A percentile compares a stretch with the other conserved stretches of the same genome.
These are phyloP conservation scores for Emydocephalus ijimae DNA, from an alignment of 2,113 vertebrate genomes.

Conservation along the genomic window DNA sequence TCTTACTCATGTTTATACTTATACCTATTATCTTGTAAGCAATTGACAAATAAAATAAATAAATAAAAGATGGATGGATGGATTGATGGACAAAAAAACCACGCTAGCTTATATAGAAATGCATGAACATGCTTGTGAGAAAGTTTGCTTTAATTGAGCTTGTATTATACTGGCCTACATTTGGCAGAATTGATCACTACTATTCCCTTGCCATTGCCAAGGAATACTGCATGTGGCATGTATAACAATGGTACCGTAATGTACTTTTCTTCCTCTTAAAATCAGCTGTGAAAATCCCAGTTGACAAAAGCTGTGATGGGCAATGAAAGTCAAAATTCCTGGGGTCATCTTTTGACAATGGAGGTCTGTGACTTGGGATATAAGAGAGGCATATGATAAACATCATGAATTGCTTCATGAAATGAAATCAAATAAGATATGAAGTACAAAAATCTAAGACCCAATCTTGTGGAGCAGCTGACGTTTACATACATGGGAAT, in stretches of 20 bases:
- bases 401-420: neutral
- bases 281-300: neutral
- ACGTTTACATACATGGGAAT: neutral
- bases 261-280: neutral
- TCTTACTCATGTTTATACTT: too few species aligned
- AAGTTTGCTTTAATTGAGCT: neutral
- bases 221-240: neutral
- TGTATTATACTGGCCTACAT: neutral
- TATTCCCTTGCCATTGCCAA: neutral
- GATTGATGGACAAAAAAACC: too few species aligned
- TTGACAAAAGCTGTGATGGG: neutral
- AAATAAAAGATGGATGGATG: too few species aligned
- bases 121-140: neutral
- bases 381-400: neutral
- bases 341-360: neutral
- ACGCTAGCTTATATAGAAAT: neutral
- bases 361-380: neutral
- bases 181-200: neutral
- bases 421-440: neutral
- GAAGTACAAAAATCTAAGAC: neutral
- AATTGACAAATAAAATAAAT: too few species aligned
- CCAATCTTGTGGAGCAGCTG: neutral
- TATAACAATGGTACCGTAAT: neutral
- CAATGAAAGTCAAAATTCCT: neutral
- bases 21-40: too few species aligned